Base-by-base conservation (phyloP, 2,888 invertebrate genomes). In the Aphidoletes aphidimyza region DNA sequence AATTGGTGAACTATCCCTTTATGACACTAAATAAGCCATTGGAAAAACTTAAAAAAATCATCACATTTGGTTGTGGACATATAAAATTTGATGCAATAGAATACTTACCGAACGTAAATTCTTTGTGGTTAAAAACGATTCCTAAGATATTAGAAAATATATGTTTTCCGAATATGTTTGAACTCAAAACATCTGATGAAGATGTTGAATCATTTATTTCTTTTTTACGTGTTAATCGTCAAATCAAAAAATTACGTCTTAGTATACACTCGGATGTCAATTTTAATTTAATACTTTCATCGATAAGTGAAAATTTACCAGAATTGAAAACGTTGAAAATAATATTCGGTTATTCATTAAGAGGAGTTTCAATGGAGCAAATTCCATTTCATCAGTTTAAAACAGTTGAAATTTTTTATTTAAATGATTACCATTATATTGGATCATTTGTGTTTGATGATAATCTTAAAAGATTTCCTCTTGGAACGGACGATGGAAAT, bases 91-190 rank as follows among this genome's bases (percentile, higher is more conserved):
- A 59, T 59, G 26, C 59, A 30, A 59, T 59, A 59, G 59, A 78
- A 78, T 78, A 78, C 78, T 37, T 81, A 81, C 81, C 81, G 81
- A 81, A 81, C 81, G 36, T 81, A 81, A 81, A 81, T 81, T 81
- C 37, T 37, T 37, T 81, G 37, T 37, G 22, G 81, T 37, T 81
- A 81, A 81, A 3, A 37, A n/a, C 3, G 22, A 81, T 81, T 81
- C 81, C 81, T 37, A 81, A 81, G 37, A 81, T 81, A 81, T 81
- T 81, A 81, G 22, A 81, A 81, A 81, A 81, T 81, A 81, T 81
- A 81, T 81, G 81, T 81, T 81, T 81, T 81, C 37, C 81, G 81
- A 81, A 81, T 81, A 81, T 81, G 81, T 37, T 37, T 81, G 81
- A 81, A 81, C 81, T 81, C 37, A 37, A 22, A 2, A 81, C 81